Conservation (phyloP, 2,888 invertebrate species). For the Sminthurides aquaticus region DNA sequence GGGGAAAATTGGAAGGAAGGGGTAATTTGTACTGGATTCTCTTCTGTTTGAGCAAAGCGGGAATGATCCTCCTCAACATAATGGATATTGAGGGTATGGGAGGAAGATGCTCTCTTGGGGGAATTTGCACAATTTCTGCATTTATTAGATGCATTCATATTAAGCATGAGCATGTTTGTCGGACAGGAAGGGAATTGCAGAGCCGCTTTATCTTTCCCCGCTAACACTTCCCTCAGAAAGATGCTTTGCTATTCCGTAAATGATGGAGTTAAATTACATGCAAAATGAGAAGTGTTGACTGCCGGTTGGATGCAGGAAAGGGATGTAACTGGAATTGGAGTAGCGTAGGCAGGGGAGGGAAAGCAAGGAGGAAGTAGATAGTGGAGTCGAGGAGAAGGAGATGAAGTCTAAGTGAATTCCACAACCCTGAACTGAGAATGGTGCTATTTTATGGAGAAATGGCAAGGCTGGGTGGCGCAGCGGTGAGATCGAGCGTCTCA, state of each 20-base stretch:
- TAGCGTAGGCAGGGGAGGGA: too few relatives aligned
- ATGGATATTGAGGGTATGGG: background rate
- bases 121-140: background rate
- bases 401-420: too few relatives aligned
- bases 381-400: too few relatives aligned
- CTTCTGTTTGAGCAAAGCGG: background rate
- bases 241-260: background rate
- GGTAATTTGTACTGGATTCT: background rate
- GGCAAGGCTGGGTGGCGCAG: too few relatives aligned
- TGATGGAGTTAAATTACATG: background rate
- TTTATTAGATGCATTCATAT: background rate
- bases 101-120: background rate
- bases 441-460: too few relatives aligned
- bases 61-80: background rate
- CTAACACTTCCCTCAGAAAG: background rate
- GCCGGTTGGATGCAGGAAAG: too few relatives aligned
- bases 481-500: too few relatives aligned
- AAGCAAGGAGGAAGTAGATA: too few relatives aligned
- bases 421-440: too few relatives aligned
- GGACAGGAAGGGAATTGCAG: background rate
- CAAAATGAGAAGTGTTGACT: background rate
- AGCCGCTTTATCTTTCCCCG: background rate
- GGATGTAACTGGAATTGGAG: too few relatives aligned
- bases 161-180: background rate
- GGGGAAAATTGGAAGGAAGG: too few relatives aligned